Percentiles rank a stretch among this genome's conserved stretches.
Evolutionary conservation across 2,113 vertebrate species (phyloP).

Genomic region (Fulmarus glacialis): DNA sequence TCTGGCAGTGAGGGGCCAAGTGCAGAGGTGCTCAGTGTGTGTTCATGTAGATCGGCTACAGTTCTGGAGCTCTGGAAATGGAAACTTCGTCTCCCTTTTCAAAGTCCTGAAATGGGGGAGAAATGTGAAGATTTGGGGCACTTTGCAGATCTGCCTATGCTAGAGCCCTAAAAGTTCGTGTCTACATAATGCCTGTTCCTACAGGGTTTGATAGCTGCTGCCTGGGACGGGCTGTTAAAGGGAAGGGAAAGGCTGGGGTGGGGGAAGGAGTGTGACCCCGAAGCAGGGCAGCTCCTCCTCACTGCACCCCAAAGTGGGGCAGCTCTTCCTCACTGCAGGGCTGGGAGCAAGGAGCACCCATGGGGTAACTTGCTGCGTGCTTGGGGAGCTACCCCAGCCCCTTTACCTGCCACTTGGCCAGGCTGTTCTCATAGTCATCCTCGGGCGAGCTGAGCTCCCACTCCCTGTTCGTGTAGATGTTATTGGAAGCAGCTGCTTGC

Average conservation of each 20-base stretch:
- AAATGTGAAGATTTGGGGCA: neutral
- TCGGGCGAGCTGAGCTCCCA: neutral
- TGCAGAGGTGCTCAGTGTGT: fast-evolving
- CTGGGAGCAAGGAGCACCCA: neutral
- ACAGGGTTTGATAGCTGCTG: neutral
- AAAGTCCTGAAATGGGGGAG: neutral
- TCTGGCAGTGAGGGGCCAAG: too few relatives aligned
- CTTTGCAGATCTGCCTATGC: neutral
- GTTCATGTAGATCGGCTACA: neutral
- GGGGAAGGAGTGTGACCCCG: neutral
- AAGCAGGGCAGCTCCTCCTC: neutral
- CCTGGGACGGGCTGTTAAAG: neutral
- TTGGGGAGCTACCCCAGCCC: neutral
- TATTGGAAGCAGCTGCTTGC: fast-evolving
- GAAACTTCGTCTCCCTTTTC: too few relatives aligned
- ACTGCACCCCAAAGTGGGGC: neutral
- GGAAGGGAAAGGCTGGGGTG: neutral
- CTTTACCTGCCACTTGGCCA: neutral
- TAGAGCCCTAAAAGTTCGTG: neutral
- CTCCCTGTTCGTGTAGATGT: neutral
- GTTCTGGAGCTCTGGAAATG: neutral
- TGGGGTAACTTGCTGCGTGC: too few relatives aligned
- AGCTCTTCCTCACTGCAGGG: neutral
- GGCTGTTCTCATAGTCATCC: neutral
- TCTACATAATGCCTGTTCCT: neutral